A percentile compares a stretch with the other conserved stretches of the same genome.
These are phyloP conservation scores for Hirtodrosophila duncani DNA, from an alignment of 2,888 invertebrate genomes.

Conservation along the genomic window DNA sequence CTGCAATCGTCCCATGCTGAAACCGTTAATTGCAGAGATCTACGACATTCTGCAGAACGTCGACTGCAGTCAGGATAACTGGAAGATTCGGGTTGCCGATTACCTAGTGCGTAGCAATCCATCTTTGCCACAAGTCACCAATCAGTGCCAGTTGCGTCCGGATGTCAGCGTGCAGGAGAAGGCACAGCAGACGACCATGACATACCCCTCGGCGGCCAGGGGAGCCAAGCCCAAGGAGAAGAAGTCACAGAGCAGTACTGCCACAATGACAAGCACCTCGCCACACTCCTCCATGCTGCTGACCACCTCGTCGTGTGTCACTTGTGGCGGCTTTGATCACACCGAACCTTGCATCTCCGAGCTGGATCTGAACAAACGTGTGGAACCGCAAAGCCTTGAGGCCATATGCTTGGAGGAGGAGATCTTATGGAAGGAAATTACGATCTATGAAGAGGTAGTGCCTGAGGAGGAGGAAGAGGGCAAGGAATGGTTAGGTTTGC, in stretches of 20 bases:
- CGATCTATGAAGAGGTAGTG: constrained; percentile 42
- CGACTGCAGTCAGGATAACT: constrained; percentile 49
- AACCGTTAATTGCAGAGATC: constrained; percentile 52
- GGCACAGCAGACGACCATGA: constrained; percentile 53
- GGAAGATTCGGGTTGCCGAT: constrained; percentile 61
- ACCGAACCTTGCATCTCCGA: constrained; percentile 41
- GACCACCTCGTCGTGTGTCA: constrained; percentile 61
- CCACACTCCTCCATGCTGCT: constrained; percentile 58
- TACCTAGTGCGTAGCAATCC: constrained; percentile 57
- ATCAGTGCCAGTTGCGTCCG: constrained; percentile 51
- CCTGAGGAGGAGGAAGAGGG: constrained; percentile 37
- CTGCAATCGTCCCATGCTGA: constrained; percentile 48
- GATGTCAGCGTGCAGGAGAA: constrained; percentile 42
- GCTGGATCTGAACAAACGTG: constrained; percentile 47
- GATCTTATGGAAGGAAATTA: constrained; percentile 55
- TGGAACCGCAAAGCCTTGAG: constrained; percentile 43
- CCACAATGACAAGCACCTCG: constrained; percentile 32
- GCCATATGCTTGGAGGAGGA: constrained; percentile 51
- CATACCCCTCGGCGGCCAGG: constrained; percentile 26
- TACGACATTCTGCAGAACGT: constrained; percentile 54
- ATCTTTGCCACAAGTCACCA: constrained; percentile 49
- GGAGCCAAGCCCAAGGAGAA: constrained; percentile 24
- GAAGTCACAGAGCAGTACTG: constrained; percentile 22
- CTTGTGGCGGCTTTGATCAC: constrained; percentile 52
- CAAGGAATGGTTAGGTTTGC: not conserved